Evolutionary conservation across 2,888 invertebrate species (phyloP).

Genomic region (Nymphalis polychloros): DNA sequence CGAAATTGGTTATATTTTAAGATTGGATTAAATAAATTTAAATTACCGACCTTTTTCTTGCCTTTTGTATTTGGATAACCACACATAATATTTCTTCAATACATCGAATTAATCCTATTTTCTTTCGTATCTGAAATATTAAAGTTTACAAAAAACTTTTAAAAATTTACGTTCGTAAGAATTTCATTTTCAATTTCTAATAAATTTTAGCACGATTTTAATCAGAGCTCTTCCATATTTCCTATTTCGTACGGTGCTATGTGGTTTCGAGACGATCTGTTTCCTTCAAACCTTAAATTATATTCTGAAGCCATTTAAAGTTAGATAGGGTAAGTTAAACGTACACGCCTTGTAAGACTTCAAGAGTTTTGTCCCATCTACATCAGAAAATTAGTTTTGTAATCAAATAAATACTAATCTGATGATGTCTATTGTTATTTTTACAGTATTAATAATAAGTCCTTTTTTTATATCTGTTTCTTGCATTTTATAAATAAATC

Average conservation of each 20-base stretch:
- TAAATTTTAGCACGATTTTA: background rate
- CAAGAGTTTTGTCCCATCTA: conserved; percentile 3
- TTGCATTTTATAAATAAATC: no score
- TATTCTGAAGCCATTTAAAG: conserved; percentile 22
- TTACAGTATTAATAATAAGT: no score
- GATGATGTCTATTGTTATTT: background rate
- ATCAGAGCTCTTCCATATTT: background rate
- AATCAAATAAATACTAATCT: background rate
- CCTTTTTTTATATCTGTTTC: no score
- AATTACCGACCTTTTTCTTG: no score
- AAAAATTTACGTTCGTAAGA: no score
- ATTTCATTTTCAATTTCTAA: background rate
- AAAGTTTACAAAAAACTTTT: no score
- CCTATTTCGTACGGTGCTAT: background rate
- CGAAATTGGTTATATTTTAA: no score
- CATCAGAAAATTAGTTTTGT: background rate
- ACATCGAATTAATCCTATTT: no score
- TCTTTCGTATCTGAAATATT: no score
- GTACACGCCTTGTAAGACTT: conserved; percentile 11
- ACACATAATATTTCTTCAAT: no score
- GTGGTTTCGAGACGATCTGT: conserved; percentile 6
- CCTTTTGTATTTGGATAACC: no score
- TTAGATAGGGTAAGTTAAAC: conserved; percentile 15
- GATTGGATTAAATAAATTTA: no score
- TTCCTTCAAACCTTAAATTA: conserved; percentile 18